Conservation (phyloP, 1,140 invertebrate genomes). For the Rhysida immarginata region DNA sequence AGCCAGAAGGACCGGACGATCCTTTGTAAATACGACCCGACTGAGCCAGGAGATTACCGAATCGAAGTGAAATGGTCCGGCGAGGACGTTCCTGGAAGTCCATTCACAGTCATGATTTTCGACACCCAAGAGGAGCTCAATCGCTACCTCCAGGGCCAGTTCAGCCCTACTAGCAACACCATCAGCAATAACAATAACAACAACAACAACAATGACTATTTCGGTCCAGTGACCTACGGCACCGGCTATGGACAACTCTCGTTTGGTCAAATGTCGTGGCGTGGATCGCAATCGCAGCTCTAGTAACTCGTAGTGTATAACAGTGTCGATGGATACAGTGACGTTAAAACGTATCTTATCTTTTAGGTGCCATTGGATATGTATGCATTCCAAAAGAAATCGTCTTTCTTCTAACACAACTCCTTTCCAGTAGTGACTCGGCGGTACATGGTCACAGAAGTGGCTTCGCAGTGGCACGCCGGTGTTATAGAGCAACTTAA, state of each 20-base stretch:
- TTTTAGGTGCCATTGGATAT: too few relatives aligned
- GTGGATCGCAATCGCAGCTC: conserved; percentile 24
- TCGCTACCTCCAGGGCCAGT: conserved; percentile 31
- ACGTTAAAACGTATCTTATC: too few relatives aligned
- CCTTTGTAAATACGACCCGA: conserved; percentile 89
- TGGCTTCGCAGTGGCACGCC: too few relatives aligned
- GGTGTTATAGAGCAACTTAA: too few relatives aligned
- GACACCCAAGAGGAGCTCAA: conserved; percentile 91
- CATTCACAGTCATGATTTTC: conserved; percentile 97
- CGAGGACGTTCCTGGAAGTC: conserved; percentile 89
- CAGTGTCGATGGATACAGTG: too few relatives aligned
- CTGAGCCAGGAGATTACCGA: conserved; percentile 94
- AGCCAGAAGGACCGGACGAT: conserved; percentile 96
- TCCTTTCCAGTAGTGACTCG: too few relatives aligned
- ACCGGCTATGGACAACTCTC: conserved; percentile 31
- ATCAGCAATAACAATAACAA: too few relatives aligned
- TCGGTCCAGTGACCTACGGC: conserved; percentile 37
- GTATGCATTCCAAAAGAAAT: too few relatives aligned
- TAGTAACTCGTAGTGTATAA: background rate
- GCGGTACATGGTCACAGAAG: too few relatives aligned
- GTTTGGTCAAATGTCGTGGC: conserved; percentile 30
- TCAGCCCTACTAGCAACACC: conserved; percentile 29
- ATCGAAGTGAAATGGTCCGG: conserved; percentile 98
- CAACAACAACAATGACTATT: conserved; percentile 30
- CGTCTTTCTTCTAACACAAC: too few relatives aligned